Evolutionary conservation across 2,113 vertebrate species (phyloP), one percentile per base, ranked within the genome.

Genomic region (Riparia riparia): DNA sequence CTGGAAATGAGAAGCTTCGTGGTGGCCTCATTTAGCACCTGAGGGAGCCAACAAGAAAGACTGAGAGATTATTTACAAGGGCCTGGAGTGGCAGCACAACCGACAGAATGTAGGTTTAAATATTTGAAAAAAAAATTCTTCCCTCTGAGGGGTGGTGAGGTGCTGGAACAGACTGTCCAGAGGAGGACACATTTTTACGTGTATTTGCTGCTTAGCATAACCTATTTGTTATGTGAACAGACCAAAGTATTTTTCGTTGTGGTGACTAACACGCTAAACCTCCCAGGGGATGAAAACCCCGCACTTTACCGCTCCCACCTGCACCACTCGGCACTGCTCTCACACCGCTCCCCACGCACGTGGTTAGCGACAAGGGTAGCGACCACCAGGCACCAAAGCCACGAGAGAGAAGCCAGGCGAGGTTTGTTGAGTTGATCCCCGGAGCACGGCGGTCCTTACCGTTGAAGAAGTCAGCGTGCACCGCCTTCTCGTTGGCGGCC

Each of bases 401-500:
- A 2, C 0, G 4, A 12, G 13, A 50, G n/a, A 53, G 3, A 17
- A 57, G 51, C 2, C 16, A 5, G 10, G 39, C 8, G 6, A 20
- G 22, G 6, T 5, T 3, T 8, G 21, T 1, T 1, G 11, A 2
- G 31, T 3, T 0, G 28, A 4, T 0, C 34, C 4, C 3, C 17
- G n/a, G 9, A 2, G 60, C 42, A 14, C 22, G 28, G 21, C 29
- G 18, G 4, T 7, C 15, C 97, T 98, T 84, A 99, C 99, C 99
- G 12, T 99, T 99, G 60, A 99, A 99, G 89, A 99, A 99, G 93
- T 99, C 99, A 1, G 98, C 99, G 74, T 99, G 99, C 17, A 99
- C 99, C 0, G 99, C 99, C 84, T 99, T 99, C 86, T 99, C 99
- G 88, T 99, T 99, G 89, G 99, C 99, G 28, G 99, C 99, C 97